Evolutionary conservation across 2,113 vertebrate genomes (phyloP), one percentile per base, ranked within the genome.

Genomic region (Arenaria interpres): DNA sequence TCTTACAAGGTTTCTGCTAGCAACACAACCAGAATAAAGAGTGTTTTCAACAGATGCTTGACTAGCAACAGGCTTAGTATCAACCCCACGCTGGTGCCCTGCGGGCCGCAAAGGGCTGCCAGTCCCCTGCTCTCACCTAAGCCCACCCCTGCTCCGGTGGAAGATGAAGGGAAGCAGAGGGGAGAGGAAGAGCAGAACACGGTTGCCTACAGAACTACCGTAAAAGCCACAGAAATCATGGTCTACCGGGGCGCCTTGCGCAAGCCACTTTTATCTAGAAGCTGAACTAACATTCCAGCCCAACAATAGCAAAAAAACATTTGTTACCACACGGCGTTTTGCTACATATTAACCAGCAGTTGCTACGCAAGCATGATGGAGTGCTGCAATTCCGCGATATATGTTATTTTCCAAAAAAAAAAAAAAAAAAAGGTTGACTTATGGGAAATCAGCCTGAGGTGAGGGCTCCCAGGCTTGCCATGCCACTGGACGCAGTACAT

Each of bases 311-410:
- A 93, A 83, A 82, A 87, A 57, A 57, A 67, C 82, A 94, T 73
- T 92, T 95, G 95, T 97, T 96, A 92, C 92, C 88, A 92, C 93
- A 93, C 2, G 46, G 84, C 60, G 6, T 77, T 89, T 82, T 56
- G 97, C 97, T 97, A 97, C 89, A 97, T 81, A 98, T 98, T 98
- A 98, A 98, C 97, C 78, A 97, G 90, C 57, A 53, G 69, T 94
- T 96, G 89, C 97, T 96, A 97, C 28, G 67, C 90, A 95, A 97
- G 96, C 91, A 37, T 83, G 88, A 97, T 74, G 87, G 75, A 97
- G 89, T 48, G 92, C 91, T 83, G 84, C 93, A 89, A 88, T 96
- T 93, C 73, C 0, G 13, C 91, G 88, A 68, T 68, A 79, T 2
- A 62, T 50, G 84, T 95, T 95, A 88, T 91, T 96, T 76, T 77